These are phyloP conservation scores for Sinhomidia bicolor DNA, from an alignment of 2,888 invertebrate species.

Conservation along the genomic window DNA sequence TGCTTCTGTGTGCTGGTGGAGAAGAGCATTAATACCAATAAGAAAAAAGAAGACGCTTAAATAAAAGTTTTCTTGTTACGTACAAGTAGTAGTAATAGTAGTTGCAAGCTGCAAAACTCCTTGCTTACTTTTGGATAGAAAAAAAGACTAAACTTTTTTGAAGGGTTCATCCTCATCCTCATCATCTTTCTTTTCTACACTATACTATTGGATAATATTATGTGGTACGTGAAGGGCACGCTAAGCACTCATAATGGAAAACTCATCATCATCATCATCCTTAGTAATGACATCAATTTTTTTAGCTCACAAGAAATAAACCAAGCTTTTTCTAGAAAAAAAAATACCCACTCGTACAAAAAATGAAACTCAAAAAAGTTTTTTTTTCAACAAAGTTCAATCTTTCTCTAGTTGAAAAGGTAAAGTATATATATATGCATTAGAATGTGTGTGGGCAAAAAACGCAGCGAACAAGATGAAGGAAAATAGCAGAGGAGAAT, in stretches of 20 bases:
- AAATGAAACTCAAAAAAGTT: neutral
- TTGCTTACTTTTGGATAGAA: neutral
- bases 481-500: neutral
- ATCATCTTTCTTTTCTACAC: neutral
- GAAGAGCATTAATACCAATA: conserved; percentile 19
- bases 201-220: neutral
- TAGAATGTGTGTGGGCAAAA: neutral
- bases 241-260: conserved; percentile 27
- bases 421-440: too few species aligned
- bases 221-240: conserved; percentile 32
- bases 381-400: neutral
- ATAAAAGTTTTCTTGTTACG: conserved; percentile 2
- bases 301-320: neutral
- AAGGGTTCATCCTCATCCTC: neutral
- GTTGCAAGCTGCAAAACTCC: neutral
- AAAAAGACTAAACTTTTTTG: conserved; percentile 8
- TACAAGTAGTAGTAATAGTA: too few species aligned
- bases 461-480: neutral
- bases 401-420: too few species aligned
- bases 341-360: neutral
- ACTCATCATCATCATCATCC: conserved; percentile 10
- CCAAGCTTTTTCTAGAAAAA: neutral
- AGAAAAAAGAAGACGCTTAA: neutral
- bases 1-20: neutral
- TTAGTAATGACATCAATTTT: neutral